Evolutionary conservation across 2,888 invertebrate genomes (phyloP), one percentile per base, ranked within the genome.

Genomic region (Anthophora plumipes): DNA sequence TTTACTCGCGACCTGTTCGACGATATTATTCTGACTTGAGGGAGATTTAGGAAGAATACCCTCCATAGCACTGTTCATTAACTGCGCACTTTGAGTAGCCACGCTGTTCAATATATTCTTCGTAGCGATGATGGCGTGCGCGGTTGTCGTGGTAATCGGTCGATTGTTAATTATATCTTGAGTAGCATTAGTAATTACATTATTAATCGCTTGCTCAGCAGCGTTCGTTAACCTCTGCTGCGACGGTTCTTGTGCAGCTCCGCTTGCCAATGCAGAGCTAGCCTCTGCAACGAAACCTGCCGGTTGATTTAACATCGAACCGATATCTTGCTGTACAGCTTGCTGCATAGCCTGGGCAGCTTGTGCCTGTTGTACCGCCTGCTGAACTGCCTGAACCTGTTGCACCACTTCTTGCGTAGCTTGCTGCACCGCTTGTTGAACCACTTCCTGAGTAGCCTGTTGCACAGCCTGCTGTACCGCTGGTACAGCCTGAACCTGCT

Each of bases 71-170:
- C 82, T 90, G 82, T 92, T 93, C 93, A 93, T 93, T 17, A 93
- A 76, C 69, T 93, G 92, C 0, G 93, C 93, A 71, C 93, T 93
- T 71, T 93, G 92, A 0, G 93, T 93, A 0, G 93, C 93, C 0
- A 93, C 93, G 71, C 89, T 92, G 46, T 93, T 93, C 20, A 93
- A 77, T 71, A 93, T 93, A 73, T 93, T 93, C 70, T 93, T 93
- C 31, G 93, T 93, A 0, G 93, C 93, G 31, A 94, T 93, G 5
- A 94, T 94, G 0, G 93, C 93, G 37, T 94, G 93, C n/a, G 93
- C 93, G 8, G 93, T 93, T 4, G 93, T 93, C 7, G 93, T 93
- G 0, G 92, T 92, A 60, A 92, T 93, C 6, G 92, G 91, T 55
- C 90, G 89, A 81, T 93, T 93, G 66, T 92, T 92, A n/a, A 93